Percentiles rank a stretch among this genome's conserved stretches.
phyloP scores from a whole-genome alignment of 2,113 vertebrate genomes.

The Xerus inauris region DNA sequence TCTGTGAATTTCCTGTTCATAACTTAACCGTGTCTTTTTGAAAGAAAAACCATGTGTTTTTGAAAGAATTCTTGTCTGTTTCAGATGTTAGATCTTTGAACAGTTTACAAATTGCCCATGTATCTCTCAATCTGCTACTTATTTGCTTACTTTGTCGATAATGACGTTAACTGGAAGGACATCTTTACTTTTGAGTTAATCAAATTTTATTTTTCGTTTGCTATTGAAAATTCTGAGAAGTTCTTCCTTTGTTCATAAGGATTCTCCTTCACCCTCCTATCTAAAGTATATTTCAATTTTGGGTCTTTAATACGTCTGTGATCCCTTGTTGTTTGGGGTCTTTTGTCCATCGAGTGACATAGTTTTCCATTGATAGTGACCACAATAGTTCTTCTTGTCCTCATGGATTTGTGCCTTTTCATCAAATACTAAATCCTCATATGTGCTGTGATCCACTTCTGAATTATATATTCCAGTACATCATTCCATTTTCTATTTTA shows the following conservation, averaged over 20 bases:
- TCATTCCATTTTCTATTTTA: not conserved
- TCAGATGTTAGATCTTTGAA: not conserved
- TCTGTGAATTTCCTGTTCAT: constrained; percentile 2
- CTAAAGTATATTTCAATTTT: not conserved
- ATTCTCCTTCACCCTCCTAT: not conserved
- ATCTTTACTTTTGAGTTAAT: not conserved
- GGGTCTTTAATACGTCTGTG: not conserved
- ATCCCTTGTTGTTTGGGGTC: not conserved
- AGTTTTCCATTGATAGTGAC: not conserved
- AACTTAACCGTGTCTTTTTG: not conserved
- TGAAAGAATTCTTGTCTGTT: not conserved
- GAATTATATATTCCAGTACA: not conserved
- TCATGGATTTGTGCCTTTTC: not conserved
- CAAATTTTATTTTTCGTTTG: not conserved
- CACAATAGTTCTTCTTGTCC: not conserved
- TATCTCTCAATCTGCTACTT: not conserved
- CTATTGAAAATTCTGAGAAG: not conserved
- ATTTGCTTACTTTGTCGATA: not conserved
- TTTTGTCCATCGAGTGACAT: not conserved
- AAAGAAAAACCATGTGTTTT: too few species aligned
- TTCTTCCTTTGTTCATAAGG: not conserved
- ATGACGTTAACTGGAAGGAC: not conserved
- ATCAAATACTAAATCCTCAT: not conserved
- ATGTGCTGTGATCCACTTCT: not conserved
- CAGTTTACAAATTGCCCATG: not conserved